Evolutionary conservation across 35 echinoderm and acorn worm species (phyloP).

Genomic region (Heliocidaris tuberculata): DNA sequence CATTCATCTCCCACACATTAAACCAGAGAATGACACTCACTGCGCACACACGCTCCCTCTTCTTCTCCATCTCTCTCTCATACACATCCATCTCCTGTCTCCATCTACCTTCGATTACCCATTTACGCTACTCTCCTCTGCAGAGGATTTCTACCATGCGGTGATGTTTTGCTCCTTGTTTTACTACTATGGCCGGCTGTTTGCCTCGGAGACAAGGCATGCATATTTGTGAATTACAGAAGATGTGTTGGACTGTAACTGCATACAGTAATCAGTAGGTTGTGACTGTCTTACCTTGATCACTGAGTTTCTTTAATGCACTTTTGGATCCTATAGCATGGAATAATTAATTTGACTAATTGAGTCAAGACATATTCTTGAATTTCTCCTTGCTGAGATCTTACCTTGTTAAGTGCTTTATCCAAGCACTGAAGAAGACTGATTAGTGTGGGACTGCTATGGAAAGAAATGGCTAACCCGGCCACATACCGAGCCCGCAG

Average conservation of each 20-base stretch:
- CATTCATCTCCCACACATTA: constrained; percentile 26
- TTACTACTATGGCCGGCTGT: neutral
- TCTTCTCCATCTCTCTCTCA: neutral
- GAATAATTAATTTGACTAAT: neutral
- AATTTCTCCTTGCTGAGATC: neutral
- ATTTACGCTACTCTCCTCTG: constrained; percentile 4
- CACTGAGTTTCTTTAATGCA: neutral
- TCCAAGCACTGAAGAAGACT: neutral
- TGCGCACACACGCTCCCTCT: neutral
- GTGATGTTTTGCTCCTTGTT: constrained; percentile 1
- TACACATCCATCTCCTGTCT: neutral
- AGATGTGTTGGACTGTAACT: neutral
- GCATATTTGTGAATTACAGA: neutral
- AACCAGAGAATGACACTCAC: neutral
- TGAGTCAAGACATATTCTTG: neutral
- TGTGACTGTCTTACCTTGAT: neutral
- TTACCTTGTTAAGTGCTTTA: neutral
- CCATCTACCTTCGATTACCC: neutral
- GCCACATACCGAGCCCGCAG: constrained; percentile 14
- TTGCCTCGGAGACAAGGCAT: neutral
- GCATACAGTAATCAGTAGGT: neutral
- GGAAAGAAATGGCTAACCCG: constrained; percentile 28
- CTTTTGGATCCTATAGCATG: neutral
- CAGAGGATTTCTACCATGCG: constrained; percentile 9
- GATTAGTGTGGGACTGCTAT: constrained; percentile 12